These are phyloP conservation scores for Gymnocheta viridis DNA, from an alignment of 2,888 invertebrate genomes.

Conservation along the genomic window DNA sequence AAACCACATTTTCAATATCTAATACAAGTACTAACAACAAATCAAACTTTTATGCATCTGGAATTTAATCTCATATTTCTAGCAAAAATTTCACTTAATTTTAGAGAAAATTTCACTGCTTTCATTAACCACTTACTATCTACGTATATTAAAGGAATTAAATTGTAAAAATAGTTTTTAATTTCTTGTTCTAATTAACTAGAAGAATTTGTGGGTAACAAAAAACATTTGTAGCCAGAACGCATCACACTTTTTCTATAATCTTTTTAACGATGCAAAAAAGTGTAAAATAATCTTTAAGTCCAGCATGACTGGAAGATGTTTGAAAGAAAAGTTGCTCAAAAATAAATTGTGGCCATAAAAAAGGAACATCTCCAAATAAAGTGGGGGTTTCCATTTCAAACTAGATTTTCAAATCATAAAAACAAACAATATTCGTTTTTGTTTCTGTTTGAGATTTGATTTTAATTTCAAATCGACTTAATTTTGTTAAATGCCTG, in stretches of 20 bases:
- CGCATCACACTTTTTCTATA: slow-evolving; percentile 16
- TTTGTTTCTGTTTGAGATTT: slow-evolving; percentile 1
- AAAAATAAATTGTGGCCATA: slow-evolving; percentile 16
- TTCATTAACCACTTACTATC: not conserved
- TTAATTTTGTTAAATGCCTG: not conserved
- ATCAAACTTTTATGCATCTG: not conserved
- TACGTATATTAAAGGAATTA: not conserved
- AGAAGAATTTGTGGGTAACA: slow-evolving; percentile 24
- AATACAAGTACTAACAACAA: not conserved
- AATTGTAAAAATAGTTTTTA: slow-evolving; percentile 15
- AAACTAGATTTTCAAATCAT: slow-evolving; percentile 18
- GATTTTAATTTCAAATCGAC: slow-evolving; percentile 31
- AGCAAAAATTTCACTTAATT: slow-evolving; percentile 17
- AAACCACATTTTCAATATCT: not conserved
- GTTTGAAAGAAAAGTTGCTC: slow-evolving; percentile 37
- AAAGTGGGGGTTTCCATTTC: not conserved
- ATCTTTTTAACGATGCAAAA: not conserved
- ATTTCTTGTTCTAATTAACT: slow-evolving; percentile 56
- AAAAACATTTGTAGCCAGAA: slow-evolving; percentile 5
- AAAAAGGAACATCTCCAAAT: slow-evolving; percentile 34
- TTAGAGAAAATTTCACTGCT: slow-evolving; percentile 39
- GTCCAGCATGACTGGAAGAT: slow-evolving; percentile 2
- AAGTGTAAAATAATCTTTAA: slow-evolving; percentile 36
- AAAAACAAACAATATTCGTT: not conserved
- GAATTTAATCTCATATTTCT: slow-evolving; percentile 11